Base-by-base conservation (phyloP, 2,113 vertebrate species). In the Chloropsis hardwickii region DNA sequence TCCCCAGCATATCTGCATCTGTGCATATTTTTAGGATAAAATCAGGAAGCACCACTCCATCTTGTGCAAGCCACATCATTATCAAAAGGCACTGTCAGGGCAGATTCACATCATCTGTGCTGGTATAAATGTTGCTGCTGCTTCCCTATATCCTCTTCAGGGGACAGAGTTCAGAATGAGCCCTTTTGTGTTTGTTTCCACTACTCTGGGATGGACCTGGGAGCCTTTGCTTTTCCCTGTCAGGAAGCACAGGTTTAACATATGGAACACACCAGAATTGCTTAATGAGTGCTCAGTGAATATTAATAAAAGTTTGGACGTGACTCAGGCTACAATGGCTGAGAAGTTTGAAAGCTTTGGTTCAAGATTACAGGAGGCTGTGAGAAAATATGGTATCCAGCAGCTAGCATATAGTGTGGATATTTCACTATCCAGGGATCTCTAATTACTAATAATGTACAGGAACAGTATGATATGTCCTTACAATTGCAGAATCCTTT, bases 391-490 rank as follows among this genome's bases (percentile, higher is more conserved):
- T 91, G 95, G 88, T 97, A 93, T 97, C 95, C 58, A 85, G 96
- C 97, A 95, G 95, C 76, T 91, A 97, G 97, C 97, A 96, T 97
- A 98, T 95, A 95, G 97, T 71, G 56, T 91, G 69, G 97, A 96
- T 97, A 98, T 97, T 98, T 98, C 95, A 82, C 97, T 97, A 98
- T 98, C 98, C 97, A 95, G 97, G 97, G 97, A 98, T 98, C 98
- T 98, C 98, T 98, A 98, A 98, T 98, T 98, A 98, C 98, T 97
- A 98, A 97, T 98, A 98, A 98, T 95, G 98, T 95, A 97, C 97
- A 96, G 96, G 98, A 98, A 98, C 98, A 98, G 98, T 98, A 90
- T 98, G 98, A 97, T 98, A 98, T 92, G 97, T 98, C 97, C 97
- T 98, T 97, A 98, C 98, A 98, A 98, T 98, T 97, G 97, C 98